phyloP scores from a whole-genome alignment of 2,888 invertebrate genomes.

The Selenia dentaria region DNA sequence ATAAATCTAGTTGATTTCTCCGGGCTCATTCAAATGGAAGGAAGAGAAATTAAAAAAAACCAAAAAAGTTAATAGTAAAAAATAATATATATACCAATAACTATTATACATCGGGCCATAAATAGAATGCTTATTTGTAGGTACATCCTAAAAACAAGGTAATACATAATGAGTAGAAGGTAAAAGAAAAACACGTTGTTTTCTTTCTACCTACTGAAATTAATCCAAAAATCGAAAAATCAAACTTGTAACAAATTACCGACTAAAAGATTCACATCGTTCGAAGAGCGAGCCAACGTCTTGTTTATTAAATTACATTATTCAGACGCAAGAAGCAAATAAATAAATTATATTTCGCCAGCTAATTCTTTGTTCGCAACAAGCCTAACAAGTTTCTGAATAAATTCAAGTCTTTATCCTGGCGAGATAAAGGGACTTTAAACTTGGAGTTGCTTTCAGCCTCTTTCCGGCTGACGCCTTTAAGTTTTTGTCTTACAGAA shows the following conservation, averaged over 20 bases:
- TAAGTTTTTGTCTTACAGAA: constrained; percentile 4
- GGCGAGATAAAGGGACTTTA: constrained; percentile 27
- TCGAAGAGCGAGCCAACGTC: neutral
- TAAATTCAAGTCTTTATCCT: constrained; percentile 26
- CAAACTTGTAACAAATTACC: neutral
- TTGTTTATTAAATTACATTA: constrained; percentile 19
- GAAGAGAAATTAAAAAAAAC: too few relatives aligned
- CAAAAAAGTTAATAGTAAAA: too few relatives aligned
- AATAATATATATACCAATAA: too few relatives aligned
- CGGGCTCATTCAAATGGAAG: too few relatives aligned
- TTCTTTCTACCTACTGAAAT: too few relatives aligned
- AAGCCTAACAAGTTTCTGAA: constrained; percentile 25
- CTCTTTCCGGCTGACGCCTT: constrained; percentile 13
- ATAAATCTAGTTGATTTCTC: too few relatives aligned
- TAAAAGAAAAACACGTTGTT: too few relatives aligned
- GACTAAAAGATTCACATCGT: neutral
- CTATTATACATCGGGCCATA: too few relatives aligned
- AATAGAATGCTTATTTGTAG: too few relatives aligned
- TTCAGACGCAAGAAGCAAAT: constrained; percentile 7
- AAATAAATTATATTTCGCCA: constrained; percentile 22
- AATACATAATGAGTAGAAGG: too few relatives aligned
- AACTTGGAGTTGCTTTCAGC: constrained; percentile 15
- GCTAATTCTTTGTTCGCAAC: constrained; percentile 26
- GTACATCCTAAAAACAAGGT: too few relatives aligned
- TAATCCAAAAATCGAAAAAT: too few relatives aligned